These are phyloP conservation scores for Fulica atra DNA, from an alignment of 2,113 vertebrate genomes.

Conservation along the genomic window DNA sequence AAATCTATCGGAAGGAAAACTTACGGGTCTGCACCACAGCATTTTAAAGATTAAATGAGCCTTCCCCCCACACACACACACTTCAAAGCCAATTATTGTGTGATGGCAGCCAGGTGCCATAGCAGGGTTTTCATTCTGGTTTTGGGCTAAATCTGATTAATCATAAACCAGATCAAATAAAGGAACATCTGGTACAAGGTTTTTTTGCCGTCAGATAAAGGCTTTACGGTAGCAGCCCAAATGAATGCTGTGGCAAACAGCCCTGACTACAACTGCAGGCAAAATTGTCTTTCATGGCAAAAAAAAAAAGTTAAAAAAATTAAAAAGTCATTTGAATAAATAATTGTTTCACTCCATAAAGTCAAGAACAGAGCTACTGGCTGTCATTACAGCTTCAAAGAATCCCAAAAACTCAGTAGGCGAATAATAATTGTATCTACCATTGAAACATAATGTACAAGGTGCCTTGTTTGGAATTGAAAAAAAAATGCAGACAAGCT, in stretches of 20 bases:
- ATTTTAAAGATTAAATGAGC: conserved; percentile 14
- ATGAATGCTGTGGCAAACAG: conserved; percentile 48
- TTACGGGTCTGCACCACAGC: background rate
- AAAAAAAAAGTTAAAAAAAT: background rate
- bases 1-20: conserved; percentile 18
- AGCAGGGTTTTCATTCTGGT: conserved; percentile 36
- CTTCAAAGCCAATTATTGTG: conserved; percentile 6
- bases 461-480: conserved; percentile 26
- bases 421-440: conserved; percentile 66
- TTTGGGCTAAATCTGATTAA: conserved; percentile 52
- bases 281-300: conserved; percentile 22
- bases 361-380: conserved; percentile 30
- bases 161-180: conserved; percentile 47
- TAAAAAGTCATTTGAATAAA: conserved; percentile 57
- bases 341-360: conserved; percentile 69
- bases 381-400: conserved; percentile 55
- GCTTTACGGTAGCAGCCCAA: background rate
- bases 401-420: conserved; percentile 49
- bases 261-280: background rate
- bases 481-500: conserved; percentile 39
- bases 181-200: conserved; percentile 25
- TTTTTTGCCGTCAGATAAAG: conserved; percentile 53
- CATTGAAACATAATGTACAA: conserved; percentile 8
- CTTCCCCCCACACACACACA: background rate
- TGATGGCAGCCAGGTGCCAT: background rate